A percentile compares a stretch with the other conserved stretches of the same genome.
Conservation (phyloP, 2,797 vertebrate genomes). For the Lepus townsendii region DNA sequence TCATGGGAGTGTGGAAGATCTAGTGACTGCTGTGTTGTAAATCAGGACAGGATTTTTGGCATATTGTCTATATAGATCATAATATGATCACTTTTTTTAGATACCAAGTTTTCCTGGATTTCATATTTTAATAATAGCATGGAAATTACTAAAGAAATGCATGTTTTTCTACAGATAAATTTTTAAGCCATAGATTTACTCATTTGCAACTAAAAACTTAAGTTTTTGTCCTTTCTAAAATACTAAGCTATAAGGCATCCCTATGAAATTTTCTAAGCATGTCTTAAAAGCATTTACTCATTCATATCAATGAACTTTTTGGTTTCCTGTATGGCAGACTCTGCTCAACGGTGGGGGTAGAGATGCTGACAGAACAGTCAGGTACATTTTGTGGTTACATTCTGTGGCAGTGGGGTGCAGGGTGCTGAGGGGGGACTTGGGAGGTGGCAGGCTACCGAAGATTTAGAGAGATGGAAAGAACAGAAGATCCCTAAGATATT, state of each 20-base stretch:
- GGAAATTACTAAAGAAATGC: background rate
- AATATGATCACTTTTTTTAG: conserved; percentile 53
- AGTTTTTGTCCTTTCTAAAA: background rate
- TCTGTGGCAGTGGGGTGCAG: background rate
- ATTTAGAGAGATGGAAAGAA: background rate
- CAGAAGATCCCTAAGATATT: background rate
- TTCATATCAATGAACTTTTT: conserved; percentile 28
- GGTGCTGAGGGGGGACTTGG: background rate
- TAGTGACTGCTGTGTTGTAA: background rate
- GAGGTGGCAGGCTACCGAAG: background rate
- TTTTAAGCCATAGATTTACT: conserved; percentile 14
- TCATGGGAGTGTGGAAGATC: background rate
- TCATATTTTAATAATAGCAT: conserved; percentile 25
- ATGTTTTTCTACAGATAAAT: conserved; percentile 19
- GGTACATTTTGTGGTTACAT: background rate
- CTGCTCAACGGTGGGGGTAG: background rate
- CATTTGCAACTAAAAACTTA: conserved; percentile 14
- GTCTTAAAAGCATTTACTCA: conserved; percentile 46
- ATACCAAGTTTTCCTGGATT: background rate
- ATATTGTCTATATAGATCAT: background rate
- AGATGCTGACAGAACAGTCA: background rate
- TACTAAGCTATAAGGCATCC: background rate
- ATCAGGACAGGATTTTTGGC: background rate
- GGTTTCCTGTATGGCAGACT: background rate
- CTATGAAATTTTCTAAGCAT: background rate